phyloP scores from a whole-genome alignment of 1,140 invertebrate genomes.

The Nymphalis io region DNA sequence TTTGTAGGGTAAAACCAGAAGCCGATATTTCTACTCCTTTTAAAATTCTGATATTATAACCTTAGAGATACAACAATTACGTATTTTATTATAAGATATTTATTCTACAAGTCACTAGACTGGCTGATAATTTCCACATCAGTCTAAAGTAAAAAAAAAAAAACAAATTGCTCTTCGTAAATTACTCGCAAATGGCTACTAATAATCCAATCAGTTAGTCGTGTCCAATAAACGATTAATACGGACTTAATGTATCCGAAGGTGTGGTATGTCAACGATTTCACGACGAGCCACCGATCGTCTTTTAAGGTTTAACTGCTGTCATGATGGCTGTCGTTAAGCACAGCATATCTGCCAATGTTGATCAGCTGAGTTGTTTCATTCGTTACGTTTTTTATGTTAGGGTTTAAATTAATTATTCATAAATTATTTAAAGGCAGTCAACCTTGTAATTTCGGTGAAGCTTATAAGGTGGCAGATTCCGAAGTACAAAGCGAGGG shows the following conservation, averaged over 20 bases:
- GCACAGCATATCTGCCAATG: background rate
- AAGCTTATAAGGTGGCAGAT: too few species aligned
- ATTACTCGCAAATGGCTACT: conserved; percentile 5
- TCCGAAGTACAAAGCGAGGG: too few species aligned
- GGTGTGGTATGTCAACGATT: conserved; percentile 6
- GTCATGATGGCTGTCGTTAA: background rate
- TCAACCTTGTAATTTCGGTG: too few species aligned
- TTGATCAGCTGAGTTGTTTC: background rate
- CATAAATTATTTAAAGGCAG: too few species aligned
- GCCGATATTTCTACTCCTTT: too few species aligned
- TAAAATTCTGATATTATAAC: too few species aligned
- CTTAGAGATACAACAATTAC: too few species aligned
- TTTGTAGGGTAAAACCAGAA: too few species aligned
- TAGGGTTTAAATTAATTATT: background rate
- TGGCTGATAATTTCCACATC: background rate
- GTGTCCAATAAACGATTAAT: conserved; percentile 6
- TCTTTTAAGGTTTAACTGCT: background rate
- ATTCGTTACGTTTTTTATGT: background rate
- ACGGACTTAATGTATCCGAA: background rate
- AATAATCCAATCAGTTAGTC: conserved; percentile 7
- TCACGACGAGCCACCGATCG: background rate
- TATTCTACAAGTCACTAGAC: background rate
- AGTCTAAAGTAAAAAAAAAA: background rate
- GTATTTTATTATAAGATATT: background rate
- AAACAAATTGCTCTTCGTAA: conserved; percentile 3